phyloP scores from a whole-genome alignment of 2,113 vertebrate species.

The Heterocephalus glaber region DNA sequence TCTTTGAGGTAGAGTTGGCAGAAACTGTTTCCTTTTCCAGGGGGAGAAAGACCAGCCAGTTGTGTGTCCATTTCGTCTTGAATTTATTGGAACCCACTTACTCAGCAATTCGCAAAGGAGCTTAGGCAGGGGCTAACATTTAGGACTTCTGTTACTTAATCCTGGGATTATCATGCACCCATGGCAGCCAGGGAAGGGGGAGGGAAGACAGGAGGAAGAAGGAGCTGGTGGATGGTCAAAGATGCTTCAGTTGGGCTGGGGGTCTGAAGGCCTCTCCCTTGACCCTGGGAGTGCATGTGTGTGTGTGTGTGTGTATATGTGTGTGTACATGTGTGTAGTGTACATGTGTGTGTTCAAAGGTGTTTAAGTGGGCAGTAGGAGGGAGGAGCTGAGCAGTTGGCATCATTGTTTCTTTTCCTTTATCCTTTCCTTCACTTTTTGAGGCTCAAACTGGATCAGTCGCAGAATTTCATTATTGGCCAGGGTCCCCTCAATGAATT shows the following conservation, averaged over 20 bases:
- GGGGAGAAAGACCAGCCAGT: not conserved
- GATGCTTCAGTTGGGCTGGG: not conserved
- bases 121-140: constrained; percentile 43
- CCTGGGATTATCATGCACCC: constrained; percentile 57
- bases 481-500: constrained; percentile 93
- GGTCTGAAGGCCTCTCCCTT: not conserved
- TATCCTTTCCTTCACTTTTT: constrained; percentile 91
- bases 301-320: fast-evolving
- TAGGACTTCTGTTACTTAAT: constrained; percentile 46
- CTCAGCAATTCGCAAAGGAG: constrained; percentile 71
- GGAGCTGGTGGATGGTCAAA: not conserved
- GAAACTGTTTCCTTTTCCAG: not conserved
- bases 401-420: constrained; percentile 89
- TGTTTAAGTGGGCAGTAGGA: not conserved
- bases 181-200: not conserved
- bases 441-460: constrained; percentile 93
- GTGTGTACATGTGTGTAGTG: fast-evolving
- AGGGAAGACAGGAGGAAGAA: not conserved
- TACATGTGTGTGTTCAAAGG: fast-evolving
- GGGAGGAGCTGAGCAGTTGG: not conserved
- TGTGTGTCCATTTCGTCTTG: not conserved
- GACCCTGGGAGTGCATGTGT: not conserved
- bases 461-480: constrained; percentile 93
- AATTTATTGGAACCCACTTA: constrained; percentile 77
- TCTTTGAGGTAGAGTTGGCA: not conserved